A percentile compares a stretch with the other conserved stretches of the same genome.
These are phyloP conservation scores for Alauda arvensis DNA, from an alignment of 2,797 vertebrate genomes.

Conservation along the genomic window DNA sequence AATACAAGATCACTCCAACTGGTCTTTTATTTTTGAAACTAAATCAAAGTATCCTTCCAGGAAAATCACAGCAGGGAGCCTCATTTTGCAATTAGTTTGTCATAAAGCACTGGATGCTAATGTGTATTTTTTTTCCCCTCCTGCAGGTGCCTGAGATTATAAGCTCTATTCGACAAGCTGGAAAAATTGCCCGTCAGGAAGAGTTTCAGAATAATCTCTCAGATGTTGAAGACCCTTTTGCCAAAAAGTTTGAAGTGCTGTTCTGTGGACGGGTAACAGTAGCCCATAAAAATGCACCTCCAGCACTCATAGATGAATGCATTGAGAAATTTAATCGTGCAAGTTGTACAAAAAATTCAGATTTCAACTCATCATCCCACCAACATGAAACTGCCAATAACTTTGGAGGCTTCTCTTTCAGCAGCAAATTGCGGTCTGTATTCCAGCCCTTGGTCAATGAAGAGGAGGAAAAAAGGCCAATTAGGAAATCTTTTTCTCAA, in stretches of 20 bases:
- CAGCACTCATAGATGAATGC: slow-evolving; percentile 94
- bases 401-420: slow-evolving; percentile 44
- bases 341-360: slow-evolving; percentile 58
- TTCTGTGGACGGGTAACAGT: slow-evolving; percentile 93
- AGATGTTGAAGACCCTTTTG: slow-evolving; percentile 81
- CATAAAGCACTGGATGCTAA: background rate
- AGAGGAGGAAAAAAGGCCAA: slow-evolving; percentile 56
- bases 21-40: background rate
- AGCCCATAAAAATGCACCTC: slow-evolving; percentile 92
- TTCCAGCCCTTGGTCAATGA: slow-evolving; percentile 73
- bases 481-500: slow-evolving; percentile 76
- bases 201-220: slow-evolving; percentile 74
- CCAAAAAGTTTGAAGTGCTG: slow-evolving; percentile 95
- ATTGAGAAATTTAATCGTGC: slow-evolving; percentile 91
- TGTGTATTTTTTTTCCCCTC: background rate
- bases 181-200: slow-evolving; percentile 89
- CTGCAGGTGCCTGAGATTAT: slow-evolving; percentile 95
- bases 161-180: slow-evolving; percentile 90
- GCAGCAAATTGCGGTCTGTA: slow-evolving; percentile 71
- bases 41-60: background rate
- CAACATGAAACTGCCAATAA: slow-evolving; percentile 38
- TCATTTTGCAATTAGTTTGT: background rate
- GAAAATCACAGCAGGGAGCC: background rate
- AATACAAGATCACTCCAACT: background rate
- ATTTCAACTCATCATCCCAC: background rate